Conservation (phyloP, 2,888 invertebrate genomes). For the Boloria euphrosyne region DNA sequence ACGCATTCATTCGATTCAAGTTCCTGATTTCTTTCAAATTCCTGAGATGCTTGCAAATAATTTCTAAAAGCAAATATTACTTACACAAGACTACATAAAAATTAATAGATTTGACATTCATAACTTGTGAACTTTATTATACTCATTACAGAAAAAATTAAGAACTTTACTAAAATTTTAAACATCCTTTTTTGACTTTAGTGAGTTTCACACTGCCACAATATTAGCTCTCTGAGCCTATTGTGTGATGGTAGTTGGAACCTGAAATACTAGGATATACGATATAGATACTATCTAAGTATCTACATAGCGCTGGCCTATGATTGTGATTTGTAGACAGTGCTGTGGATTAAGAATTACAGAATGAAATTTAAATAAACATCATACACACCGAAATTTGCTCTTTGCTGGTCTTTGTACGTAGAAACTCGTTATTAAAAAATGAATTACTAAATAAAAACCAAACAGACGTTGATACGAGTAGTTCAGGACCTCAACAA, state of each 20-base stretch:
- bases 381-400: no score
- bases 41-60: constrained; percentile 27
- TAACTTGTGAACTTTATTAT: constrained; percentile 10
- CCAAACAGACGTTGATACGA: no score
- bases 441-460: no score
- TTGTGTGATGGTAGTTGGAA: constrained; percentile 45
- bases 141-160: no score
- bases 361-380: no score
- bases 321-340: constrained; percentile 42
- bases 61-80: constrained; percentile 5
- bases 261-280: no score
- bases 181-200: constrained; percentile 44
- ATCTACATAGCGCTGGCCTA: constrained; percentile 42
- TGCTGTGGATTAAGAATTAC: constrained; percentile 26
- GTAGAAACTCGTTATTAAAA: no score
- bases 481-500: no score
- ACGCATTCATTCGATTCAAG: constrained; percentile 30
- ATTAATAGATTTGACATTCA: not conserved
- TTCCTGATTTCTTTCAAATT: no score
- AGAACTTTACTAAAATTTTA: constrained; percentile 37
- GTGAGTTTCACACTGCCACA: constrained; percentile 42
- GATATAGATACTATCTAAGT: no score
- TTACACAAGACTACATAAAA: not conserved
- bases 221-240: constrained; percentile 44
- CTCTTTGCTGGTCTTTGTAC: no score